These are phyloP conservation scores for Elaphurus davidianus DNA, from an alignment of 2,113 vertebrate genomes.

Conservation along the genomic window DNA sequence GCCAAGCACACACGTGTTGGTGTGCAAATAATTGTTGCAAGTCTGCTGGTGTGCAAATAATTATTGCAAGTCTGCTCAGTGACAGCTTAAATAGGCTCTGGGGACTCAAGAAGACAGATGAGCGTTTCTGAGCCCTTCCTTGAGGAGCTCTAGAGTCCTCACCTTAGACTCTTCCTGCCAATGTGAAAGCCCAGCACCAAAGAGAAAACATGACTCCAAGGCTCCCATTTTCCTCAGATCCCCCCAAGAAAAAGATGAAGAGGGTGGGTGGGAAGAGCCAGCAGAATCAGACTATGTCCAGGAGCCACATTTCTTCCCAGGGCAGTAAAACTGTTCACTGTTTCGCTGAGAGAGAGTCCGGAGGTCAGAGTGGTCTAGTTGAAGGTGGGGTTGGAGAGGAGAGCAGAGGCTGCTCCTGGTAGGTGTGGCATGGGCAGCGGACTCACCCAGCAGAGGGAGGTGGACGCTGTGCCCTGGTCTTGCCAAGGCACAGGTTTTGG, in stretches of 20 bases:
- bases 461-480: neutral
- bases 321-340: neutral
- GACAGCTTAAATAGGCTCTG: neutral
- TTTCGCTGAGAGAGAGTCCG: neutral
- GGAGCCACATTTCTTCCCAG: neutral
- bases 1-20: neutral
- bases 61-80: neutral
- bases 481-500: neutral
- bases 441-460: neutral
- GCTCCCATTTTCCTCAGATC: neutral
- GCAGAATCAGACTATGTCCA: neutral
- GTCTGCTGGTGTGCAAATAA: neutral
- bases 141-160: neutral
- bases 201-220: neutral
- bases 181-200: neutral
- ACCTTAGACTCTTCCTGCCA: neutral
- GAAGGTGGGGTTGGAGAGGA: neutral
- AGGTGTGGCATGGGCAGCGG: fast-evolving
- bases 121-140: neutral
- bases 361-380: neutral
- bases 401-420: neutral
- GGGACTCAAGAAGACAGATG: neutral
- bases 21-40: neutral
- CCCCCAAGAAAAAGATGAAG: neutral
- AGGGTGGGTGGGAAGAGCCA: neutral